Evolutionary conservation across 2,797 vertebrate species (phyloP).

Genomic region (Sebastes reedi): DNA sequence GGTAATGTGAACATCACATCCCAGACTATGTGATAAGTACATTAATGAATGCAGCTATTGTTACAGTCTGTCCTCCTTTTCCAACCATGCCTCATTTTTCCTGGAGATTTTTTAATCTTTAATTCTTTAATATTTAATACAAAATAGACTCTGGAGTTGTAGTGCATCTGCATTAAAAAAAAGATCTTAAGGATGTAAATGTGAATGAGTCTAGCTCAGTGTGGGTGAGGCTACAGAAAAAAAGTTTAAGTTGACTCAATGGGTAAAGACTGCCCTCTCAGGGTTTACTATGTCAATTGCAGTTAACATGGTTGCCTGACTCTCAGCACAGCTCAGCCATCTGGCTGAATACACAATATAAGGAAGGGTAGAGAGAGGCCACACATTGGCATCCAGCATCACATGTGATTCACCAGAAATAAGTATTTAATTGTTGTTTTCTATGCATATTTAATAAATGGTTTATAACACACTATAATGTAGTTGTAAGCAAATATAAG

Average conservation of each 20-base stretch:
- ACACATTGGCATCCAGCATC: not conserved
- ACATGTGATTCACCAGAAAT: not conserved
- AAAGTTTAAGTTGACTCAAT: constrained; percentile 35
- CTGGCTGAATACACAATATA: not conserved
- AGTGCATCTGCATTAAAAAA: constrained; percentile 20
- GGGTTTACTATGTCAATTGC: constrained; percentile 60
- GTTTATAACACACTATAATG: not conserved
- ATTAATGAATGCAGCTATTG: constrained; percentile 15
- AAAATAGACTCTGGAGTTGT: constrained; percentile 22
- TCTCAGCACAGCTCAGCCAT: not conserved
- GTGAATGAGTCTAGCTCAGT: not conserved
- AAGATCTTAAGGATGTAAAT: constrained; percentile 27
- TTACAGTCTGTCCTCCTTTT: not conserved
- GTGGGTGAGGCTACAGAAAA: constrained; percentile 42
- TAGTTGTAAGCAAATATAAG: not conserved
- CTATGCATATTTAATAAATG: not conserved
- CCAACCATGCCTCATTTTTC: not conserved
- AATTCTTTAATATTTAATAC: constrained; percentile 35
- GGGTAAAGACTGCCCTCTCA: constrained; percentile 78
- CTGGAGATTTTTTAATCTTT: constrained; percentile 23
- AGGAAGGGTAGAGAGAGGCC: not conserved
- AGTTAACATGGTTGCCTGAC: constrained; percentile 27
- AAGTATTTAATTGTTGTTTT: not conserved
- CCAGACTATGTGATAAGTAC: not conserved
- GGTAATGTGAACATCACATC: not conserved